phyloP scores from a whole-genome alignment of 2,797 vertebrate genomes.

The Spinibarbus caldwelli region DNA sequence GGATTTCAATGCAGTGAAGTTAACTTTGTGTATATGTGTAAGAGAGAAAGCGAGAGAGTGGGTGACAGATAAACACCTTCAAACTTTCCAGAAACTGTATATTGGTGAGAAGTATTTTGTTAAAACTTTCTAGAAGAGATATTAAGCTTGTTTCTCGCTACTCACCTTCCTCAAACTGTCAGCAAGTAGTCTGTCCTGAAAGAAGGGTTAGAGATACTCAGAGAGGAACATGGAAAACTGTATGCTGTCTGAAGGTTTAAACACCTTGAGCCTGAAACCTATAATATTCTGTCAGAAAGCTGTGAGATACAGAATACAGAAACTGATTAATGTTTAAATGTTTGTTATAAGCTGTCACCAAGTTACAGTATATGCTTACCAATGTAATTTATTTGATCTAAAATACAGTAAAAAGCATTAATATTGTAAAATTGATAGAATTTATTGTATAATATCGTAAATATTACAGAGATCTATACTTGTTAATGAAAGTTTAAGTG shows the following conservation, averaged over 20 bases:
- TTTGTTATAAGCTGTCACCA: neutral
- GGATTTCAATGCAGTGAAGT: conserved; percentile 11
- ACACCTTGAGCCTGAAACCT: neutral
- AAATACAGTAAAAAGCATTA: neutral
- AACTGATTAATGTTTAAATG: neutral
- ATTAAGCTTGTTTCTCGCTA: conserved; percentile 12
- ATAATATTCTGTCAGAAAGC: neutral
- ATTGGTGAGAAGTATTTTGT: neutral
- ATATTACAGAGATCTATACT: neutral
- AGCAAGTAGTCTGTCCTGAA: neutral
- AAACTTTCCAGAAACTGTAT: conserved; percentile 19
- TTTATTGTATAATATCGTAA: no score
- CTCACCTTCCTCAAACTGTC: conserved; percentile 20
- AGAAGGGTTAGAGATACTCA: neutral
- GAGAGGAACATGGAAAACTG: neutral
- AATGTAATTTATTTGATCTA: neutral
- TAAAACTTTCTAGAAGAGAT: conserved; percentile 5
- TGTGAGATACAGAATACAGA: neutral
- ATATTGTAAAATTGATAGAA: neutral
- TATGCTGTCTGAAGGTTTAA: neutral
- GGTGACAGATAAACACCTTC: conserved; percentile 23
- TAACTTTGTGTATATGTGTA: neutral
- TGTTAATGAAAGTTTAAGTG: neutral
- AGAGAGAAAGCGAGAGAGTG: neutral
- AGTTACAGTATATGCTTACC: neutral